A percentile compares a stretch with the other conserved stretches of the same genome.
Conservation (phyloP, 1,140 invertebrate genomes). For the Bombus superbus region DNA sequence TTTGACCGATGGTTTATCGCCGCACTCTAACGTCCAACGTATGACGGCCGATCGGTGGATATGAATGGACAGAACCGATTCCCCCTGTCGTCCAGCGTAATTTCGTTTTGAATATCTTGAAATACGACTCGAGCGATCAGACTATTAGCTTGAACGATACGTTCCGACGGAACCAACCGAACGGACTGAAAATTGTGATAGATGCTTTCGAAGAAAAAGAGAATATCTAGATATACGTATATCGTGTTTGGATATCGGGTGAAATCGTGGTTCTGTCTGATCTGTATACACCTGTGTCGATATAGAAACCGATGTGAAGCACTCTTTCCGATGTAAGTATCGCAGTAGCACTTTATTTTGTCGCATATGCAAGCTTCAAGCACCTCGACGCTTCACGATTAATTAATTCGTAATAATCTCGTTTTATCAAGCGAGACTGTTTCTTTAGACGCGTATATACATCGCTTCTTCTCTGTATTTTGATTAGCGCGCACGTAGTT, state of each 20-base stretch:
- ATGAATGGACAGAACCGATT: slow-evolving; percentile 29
- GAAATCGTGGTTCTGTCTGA: slow-evolving; percentile 35
- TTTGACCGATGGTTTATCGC: slow-evolving; percentile 52
- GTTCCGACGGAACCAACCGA: too few species aligned
- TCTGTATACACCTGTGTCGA: slow-evolving; percentile 54
- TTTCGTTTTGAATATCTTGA: neutral
- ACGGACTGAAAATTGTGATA: neutral
- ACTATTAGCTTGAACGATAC: neutral
- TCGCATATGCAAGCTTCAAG: slow-evolving; percentile 66
- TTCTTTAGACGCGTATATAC: slow-evolving; percentile 21
- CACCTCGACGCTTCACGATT: slow-evolving; percentile 47
- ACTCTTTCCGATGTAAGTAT: slow-evolving; percentile 71
- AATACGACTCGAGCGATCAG: neutral
- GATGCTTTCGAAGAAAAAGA: neutral
- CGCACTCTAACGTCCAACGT: slow-evolving; percentile 43
- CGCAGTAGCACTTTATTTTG: slow-evolving; percentile 70
- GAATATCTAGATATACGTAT: neutral
- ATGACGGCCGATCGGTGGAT: slow-evolving; percentile 47
- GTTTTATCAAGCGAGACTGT: neutral
- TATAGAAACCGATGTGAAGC: slow-evolving; percentile 67
- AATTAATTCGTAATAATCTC: slow-evolving; percentile 16
- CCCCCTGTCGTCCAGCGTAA: neutral
- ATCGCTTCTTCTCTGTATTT: slow-evolving; percentile 26
- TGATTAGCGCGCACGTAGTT: slow-evolving; percentile 28
- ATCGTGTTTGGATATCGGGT: neutral